Conservation (phyloP, 2,888 invertebrate species). For the Hartigia nigra region DNA sequence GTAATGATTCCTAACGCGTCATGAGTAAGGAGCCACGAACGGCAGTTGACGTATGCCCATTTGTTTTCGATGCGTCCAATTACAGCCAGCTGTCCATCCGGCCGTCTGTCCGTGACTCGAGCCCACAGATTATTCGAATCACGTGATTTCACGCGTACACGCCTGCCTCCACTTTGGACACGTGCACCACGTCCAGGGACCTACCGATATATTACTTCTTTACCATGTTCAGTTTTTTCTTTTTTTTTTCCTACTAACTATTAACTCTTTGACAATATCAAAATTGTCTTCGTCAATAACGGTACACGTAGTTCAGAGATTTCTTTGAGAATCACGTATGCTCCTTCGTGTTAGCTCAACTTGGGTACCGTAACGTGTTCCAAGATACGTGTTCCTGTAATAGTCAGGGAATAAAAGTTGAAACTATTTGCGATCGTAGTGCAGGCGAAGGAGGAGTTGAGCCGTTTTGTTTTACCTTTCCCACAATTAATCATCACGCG, state of each 20-base stretch:
- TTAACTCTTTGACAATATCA: background rate
- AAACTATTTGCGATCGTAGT: background rate
- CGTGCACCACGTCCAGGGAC: constrained; percentile 4
- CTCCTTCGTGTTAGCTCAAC: background rate
- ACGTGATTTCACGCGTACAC: constrained; percentile 41
- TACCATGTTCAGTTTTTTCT: background rate
- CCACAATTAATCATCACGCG: constrained; percentile 39
- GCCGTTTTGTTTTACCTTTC: constrained; percentile 27
- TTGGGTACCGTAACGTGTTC: background rate
- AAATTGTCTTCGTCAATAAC: constrained; percentile 18
- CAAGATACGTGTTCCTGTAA: background rate
- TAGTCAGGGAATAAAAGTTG: background rate
- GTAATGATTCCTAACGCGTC: constrained; percentile 13
- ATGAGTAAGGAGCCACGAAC: constrained; percentile 9
- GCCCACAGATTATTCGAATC: constrained; percentile 37
- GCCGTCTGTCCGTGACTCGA: constrained; percentile 25
- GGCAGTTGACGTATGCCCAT: constrained; percentile 18
- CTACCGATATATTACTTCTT: background rate
- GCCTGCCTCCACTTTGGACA: background rate
- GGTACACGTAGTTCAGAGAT: background rate
- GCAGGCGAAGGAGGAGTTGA: constrained; percentile 19
- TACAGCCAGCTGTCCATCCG: constrained; percentile 27
- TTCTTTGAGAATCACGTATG: background rate
- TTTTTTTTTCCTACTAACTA: background rate
- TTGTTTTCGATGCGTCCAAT: constrained; percentile 37